Percentiles rank a stretch among this genome's conserved stretches.
Evolutionary conservation across 23 tunicate species (phyloP).

Genomic region (Trididemnum miniatum): DNA sequence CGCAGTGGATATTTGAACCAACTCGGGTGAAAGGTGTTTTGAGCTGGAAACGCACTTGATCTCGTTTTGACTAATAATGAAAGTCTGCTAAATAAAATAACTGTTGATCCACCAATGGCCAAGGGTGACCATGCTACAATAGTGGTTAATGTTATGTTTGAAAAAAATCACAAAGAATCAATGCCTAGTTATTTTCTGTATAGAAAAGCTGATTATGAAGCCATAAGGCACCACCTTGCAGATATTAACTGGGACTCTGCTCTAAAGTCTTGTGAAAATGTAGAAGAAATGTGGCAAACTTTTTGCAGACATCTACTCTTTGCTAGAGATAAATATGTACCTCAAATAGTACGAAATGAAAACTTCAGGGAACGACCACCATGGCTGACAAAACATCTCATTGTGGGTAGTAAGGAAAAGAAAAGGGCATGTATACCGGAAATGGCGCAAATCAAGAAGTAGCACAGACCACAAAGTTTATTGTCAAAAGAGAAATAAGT

Average conservation of each 20-base stretch:
- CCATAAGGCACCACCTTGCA: not conserved
- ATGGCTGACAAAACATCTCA: not conserved
- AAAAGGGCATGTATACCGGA: not conserved
- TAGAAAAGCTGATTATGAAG: not conserved
- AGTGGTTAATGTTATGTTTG: not conserved
- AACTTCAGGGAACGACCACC: not conserved
- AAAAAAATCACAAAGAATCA: not conserved
- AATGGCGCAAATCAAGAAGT: not conserved
- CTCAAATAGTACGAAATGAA: not conserved
- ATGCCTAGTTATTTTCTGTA: not conserved
- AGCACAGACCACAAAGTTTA: not conserved
- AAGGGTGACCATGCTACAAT: not conserved
- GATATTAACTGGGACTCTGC: not conserved
- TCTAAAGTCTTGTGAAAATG: not conserved
- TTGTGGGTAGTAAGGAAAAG: not conserved
- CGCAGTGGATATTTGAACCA: not conserved
- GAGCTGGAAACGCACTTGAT: too few species aligned
- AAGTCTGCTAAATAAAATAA: too few species aligned
- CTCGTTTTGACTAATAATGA: not conserved
- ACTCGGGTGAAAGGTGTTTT: not conserved
- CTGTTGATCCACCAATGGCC: not conserved
- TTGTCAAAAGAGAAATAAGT: not conserved
- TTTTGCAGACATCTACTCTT: not conserved
- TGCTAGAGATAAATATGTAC: not conserved
- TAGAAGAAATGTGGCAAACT: not conserved